These are phyloP conservation scores for Oxygymnocypris stewartii DNA, from an alignment of 2,113 vertebrate species.

Conservation along the genomic window DNA sequence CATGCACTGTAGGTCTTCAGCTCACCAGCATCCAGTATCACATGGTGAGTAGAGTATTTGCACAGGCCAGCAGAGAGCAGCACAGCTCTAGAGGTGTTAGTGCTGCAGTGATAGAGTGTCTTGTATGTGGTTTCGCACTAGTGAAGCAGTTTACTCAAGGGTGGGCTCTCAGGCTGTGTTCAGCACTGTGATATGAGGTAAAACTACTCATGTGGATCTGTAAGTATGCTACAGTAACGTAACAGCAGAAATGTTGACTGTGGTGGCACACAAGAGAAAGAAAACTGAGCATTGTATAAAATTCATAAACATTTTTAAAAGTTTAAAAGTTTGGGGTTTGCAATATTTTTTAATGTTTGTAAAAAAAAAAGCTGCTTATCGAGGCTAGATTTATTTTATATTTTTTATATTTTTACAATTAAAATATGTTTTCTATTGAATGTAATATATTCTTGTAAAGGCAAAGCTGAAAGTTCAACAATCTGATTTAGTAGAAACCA, in stretches of 20 bases:
- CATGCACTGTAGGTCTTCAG: conserved; percentile 88
- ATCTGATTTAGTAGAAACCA: not conserved
- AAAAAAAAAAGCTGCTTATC: not conserved
- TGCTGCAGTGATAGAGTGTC: not conserved
- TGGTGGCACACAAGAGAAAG: not conserved
- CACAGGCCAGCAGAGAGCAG: conserved; percentile 69
- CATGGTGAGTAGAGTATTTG: conserved; percentile 76
- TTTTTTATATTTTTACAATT: not conserved
- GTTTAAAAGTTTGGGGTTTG: not conserved
- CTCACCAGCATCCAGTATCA: conserved; percentile 80
- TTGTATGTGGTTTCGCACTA: not conserved
- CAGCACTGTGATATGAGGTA: conserved; percentile 23
- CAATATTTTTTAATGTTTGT: not conserved
- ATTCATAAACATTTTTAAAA: not conserved
- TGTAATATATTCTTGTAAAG: not conserved
- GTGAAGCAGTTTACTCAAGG: conserved; percentile 14
- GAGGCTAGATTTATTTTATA: not conserved
- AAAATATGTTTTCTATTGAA: not conserved
- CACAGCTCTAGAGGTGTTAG: conserved; percentile 51
- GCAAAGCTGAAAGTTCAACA: not conserved
- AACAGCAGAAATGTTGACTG: conserved; percentile 2
- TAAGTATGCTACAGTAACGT: conserved; percentile 11
- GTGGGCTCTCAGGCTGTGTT: conserved; percentile 13
- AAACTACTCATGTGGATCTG: conserved; percentile 39
- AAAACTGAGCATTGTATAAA: not conserved